These are phyloP conservation scores for Schizopygopsis malacanthus DNA, from an alignment of 2,797 vertebrate genomes.

Conservation along the genomic window DNA sequence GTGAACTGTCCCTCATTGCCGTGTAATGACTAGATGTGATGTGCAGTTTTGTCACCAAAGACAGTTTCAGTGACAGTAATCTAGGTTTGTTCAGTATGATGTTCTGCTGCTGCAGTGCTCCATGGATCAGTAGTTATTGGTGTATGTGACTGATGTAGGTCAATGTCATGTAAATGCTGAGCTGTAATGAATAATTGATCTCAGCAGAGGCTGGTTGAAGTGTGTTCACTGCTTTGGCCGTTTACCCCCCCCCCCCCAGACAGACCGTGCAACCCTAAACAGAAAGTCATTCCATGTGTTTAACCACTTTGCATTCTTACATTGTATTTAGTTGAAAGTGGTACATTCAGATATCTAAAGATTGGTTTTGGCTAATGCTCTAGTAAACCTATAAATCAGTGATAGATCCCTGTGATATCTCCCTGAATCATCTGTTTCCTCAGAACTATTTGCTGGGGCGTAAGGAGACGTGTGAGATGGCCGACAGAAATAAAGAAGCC, in stretches of 20 bases:
- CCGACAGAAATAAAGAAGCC: constrained; percentile 98
- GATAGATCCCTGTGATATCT: constrained; percentile 11
- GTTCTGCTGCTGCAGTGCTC: background rate
- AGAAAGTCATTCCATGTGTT: background rate
- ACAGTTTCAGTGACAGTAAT: background rate
- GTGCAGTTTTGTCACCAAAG: constrained; percentile 10
- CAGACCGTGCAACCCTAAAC: background rate
- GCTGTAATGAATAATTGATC: constrained; percentile 53
- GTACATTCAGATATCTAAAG: background rate
- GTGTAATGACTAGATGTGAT: background rate
- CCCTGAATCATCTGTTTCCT: constrained; percentile 52
- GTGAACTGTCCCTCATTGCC: background rate
- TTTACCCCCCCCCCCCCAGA: background rate
- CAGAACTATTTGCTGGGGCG: constrained; percentile 97
- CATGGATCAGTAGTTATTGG: background rate
- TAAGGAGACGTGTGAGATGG: constrained; percentile 97
- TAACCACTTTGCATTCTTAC: background rate
- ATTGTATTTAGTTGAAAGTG: background rate
- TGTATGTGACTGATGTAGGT: constrained; percentile 31
- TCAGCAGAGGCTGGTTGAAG: constrained; percentile 23
- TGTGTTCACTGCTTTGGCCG: background rate
- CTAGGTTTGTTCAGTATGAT: background rate
- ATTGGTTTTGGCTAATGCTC: background rate
- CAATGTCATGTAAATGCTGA: constrained; percentile 40
- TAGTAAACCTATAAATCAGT: background rate